These are phyloP conservation scores for Epinephelus fuscoguttatus DNA, from an alignment of 2,113 vertebrate genomes.

Conservation along the genomic window DNA sequence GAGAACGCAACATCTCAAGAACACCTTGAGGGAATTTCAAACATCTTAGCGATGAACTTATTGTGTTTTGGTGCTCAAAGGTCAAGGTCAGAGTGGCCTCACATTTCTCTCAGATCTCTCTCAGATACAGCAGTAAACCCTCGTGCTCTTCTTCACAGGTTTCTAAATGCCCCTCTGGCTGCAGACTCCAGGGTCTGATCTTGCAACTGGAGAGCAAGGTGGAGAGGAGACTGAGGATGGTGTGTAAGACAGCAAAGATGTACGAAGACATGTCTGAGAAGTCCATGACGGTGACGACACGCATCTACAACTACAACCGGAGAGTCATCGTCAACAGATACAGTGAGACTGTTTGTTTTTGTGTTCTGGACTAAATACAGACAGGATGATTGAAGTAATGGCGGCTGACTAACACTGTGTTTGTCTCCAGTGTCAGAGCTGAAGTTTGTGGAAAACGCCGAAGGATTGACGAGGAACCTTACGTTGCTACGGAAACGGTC, in stretches of 20 bases:
- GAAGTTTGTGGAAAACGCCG: conserved; percentile 57
- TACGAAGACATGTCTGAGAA: conserved; percentile 27
- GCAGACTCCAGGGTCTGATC: conserved; percentile 81
- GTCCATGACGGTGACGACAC: conserved; percentile 54
- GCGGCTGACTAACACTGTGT: background rate
- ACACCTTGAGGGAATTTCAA: no score
- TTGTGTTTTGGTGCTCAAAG: no score
- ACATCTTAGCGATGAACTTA: no score
- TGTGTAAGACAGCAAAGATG: conserved; percentile 58
- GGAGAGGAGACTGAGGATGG: conserved; percentile 46
- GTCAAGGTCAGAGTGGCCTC: no score
- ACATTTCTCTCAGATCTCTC: no score
- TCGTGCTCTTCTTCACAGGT: conserved; percentile 21
- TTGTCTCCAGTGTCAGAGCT: conserved; percentile 69
- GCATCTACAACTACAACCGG: conserved; percentile 67
- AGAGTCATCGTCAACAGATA: conserved; percentile 63
- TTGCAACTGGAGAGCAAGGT: conserved; percentile 51
- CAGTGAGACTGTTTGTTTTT: conserved; percentile 50
- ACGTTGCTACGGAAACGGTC: conserved; percentile 62
- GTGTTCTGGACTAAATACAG: background rate
- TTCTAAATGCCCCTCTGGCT: conserved; percentile 82
- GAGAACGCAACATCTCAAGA: no score
- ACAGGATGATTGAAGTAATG: background rate
- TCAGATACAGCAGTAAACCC: background rate
- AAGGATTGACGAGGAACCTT: conserved; percentile 67